These are phyloP conservation scores for Drosophila borborema DNA, from an alignment of 2,888 invertebrate species.

Conservation along the genomic window DNA sequence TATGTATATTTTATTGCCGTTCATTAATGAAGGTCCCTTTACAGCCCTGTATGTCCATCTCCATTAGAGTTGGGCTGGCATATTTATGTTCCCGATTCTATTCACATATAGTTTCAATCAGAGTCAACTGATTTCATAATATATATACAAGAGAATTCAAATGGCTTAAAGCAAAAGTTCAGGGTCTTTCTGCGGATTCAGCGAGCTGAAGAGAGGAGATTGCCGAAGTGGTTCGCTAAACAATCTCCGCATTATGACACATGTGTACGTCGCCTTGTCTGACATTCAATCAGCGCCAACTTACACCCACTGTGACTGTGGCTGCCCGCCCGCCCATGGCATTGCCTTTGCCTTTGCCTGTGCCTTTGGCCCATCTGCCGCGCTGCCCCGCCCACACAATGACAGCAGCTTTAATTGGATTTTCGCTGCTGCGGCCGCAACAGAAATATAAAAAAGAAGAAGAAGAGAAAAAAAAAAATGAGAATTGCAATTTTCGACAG, in stretches of 20 bases:
- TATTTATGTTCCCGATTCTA: neutral
- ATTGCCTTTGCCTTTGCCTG: neutral
- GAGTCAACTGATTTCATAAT: neutral
- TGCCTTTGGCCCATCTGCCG: slow-evolving; percentile 16
- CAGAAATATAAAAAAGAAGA: slow-evolving; percentile 39
- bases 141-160: neutral
- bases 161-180: neutral
- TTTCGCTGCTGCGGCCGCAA: slow-evolving; percentile 68
- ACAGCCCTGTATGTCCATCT: neutral
- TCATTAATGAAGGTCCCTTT: neutral
- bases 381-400: slow-evolving; percentile 66
- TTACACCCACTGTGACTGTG: slow-evolving; percentile 5
- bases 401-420: slow-evolving; percentile 81
- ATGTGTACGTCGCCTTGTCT: slow-evolving; percentile 72
- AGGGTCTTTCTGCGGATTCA: neutral
- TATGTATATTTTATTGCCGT: neutral
- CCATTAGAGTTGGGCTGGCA: neutral
- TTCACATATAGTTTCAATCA: neutral
- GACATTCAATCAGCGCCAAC: slow-evolving; percentile 76
- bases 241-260: slow-evolving; percentile 79
- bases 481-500: slow-evolving; percentile 81
- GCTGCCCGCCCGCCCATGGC: slow-evolving; percentile 1
- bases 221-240: slow-evolving; percentile 44
- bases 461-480: slow-evolving; percentile 15
- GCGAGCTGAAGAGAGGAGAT: slow-evolving; percentile 8